phyloP scores from a whole-genome alignment of 2,113 vertebrate species.

The Dasypus novemcinctus region DNA sequence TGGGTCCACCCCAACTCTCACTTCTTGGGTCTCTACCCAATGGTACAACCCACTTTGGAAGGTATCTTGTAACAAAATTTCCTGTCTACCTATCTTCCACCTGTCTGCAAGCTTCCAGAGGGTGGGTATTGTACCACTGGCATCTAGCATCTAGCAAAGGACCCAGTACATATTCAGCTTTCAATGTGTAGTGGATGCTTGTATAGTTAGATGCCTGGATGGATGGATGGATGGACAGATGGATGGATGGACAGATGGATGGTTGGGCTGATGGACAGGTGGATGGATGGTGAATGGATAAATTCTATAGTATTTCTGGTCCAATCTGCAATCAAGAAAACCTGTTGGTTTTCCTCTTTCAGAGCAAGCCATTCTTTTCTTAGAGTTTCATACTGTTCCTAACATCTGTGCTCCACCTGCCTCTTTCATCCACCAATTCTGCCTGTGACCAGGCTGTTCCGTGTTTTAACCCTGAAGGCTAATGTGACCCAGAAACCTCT shows the following conservation, averaged over 20 bases:
- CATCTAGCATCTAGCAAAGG: not conserved
- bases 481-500: slow-evolving; percentile 69
- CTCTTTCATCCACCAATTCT: not conserved
- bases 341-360: not conserved
- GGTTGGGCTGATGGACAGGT: too few relatives aligned
- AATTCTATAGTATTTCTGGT: not conserved
- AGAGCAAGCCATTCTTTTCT: not conserved
- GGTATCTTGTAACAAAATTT: not conserved
- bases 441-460: not conserved
- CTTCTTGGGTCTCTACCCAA: too few relatives aligned
- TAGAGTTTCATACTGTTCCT: not conserved
- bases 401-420: not conserved
- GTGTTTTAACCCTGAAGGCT: not conserved
- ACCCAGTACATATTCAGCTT: not conserved
- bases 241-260: not conserved
- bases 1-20: too few relatives aligned
- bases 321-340: not conserved
- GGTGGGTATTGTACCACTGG: not conserved
- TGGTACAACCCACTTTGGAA: too few relatives aligned
- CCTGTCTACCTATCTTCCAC: not conserved
- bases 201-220: not conserved
- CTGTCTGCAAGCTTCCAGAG: not conserved
- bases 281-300: not conserved
- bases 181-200: not conserved
- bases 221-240: not conserved